Evolutionary conservation across 2,888 invertebrate species (phyloP).

Genomic region (Pachydiplax longipennis): DNA sequence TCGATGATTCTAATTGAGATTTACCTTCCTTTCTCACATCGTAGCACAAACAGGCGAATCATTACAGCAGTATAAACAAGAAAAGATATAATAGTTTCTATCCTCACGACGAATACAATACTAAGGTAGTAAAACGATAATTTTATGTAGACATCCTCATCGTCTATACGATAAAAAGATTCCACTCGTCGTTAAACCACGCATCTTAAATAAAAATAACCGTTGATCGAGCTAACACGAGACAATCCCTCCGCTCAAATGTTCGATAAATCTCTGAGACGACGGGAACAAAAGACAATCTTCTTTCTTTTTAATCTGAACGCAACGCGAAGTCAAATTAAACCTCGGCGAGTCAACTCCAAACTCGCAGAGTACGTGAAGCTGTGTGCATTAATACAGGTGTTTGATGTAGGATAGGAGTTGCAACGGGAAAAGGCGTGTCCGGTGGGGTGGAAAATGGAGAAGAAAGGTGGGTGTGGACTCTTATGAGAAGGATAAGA

Average conservation of each 20-base stretch:
- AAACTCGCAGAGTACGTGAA: constrained; percentile 14
- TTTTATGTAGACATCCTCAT: background rate
- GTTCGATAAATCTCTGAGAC: background rate
- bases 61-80: background rate
- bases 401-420: constrained; percentile 35
- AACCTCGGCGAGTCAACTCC: background rate
- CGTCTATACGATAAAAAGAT: background rate
- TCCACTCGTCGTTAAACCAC: background rate
- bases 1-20: too few species aligned
- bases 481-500: background rate
- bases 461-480: background rate
- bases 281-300: background rate
- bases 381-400: constrained; percentile 27
- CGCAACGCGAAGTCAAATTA: background rate
- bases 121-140: background rate
- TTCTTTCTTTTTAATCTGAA: background rate
- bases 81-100: background rate
- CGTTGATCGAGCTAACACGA: background rate
- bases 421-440: constrained; percentile 7
- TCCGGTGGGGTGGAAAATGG: background rate
- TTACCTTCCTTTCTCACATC: too few species aligned
- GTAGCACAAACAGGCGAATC: background rate
- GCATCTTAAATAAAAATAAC: background rate
- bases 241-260: background rate
- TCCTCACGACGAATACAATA: background rate